Conservation (phyloP, 64 coral and sea anemone species). For the Catalaphyllia jardinei region DNA sequence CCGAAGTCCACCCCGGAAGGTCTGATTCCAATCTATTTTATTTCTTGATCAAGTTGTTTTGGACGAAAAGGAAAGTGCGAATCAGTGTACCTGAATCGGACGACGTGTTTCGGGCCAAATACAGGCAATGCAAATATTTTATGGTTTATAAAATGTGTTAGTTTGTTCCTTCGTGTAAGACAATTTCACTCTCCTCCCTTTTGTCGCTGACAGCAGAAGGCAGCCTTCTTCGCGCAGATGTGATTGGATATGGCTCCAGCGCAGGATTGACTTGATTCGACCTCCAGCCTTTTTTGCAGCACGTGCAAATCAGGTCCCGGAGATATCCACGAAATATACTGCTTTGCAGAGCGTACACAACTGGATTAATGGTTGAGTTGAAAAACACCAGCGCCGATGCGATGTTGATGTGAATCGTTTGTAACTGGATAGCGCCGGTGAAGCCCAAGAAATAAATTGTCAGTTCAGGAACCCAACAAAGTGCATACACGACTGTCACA, state of each 20-base stretch:
- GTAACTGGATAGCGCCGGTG: not conserved
- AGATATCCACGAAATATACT: slow-evolving; percentile 19
- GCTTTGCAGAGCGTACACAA: slow-evolving; percentile 49
- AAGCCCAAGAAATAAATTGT: not conserved
- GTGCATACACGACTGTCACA: slow-evolving; percentile 13
- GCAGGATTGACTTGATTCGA: not conserved
- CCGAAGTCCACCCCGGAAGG: no score
- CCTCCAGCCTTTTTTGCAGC: not conserved
- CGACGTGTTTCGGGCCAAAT: no score
- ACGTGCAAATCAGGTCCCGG: not conserved
- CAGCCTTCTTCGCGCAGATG: not conserved
- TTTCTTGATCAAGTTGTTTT: no score
- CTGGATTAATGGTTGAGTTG: slow-evolving; percentile 48
- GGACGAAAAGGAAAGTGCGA: no score
- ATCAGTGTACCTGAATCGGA: no score
- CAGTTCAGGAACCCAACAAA: slow-evolving; percentile 40
- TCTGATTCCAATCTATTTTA: no score
- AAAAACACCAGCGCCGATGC: slow-evolving; percentile 15
- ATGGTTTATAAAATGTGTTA: not conserved
- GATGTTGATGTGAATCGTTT: not conserved
- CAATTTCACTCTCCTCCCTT: not conserved
- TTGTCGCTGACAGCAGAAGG: not conserved
- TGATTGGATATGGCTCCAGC: not conserved
- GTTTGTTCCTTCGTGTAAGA: not conserved
- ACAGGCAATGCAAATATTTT: no score